Evolutionary conservation across 2,113 vertebrate species (phyloP).

Genomic region (Crotalus horridus): DNA sequence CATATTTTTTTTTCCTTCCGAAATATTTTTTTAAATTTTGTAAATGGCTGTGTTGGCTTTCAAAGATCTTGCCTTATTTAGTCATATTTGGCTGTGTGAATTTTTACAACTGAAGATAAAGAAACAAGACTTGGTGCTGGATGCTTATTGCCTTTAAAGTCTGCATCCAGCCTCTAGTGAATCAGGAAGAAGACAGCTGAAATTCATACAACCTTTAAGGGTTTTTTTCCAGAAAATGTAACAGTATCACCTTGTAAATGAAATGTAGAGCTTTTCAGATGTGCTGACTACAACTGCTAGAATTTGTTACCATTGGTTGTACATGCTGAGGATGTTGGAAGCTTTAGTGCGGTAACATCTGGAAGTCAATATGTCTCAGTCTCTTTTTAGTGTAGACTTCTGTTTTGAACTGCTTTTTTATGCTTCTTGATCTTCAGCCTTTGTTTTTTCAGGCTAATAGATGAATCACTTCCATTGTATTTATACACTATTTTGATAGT

Average conservation of each 20-base stretch:
- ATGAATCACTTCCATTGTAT: neutral
- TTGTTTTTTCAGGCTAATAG: neutral
- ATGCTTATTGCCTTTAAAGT: neutral
- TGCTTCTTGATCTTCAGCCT: neutral
- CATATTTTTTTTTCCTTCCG: neutral
- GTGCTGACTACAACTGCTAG: neutral
- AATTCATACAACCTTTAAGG: neutral
- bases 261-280: neutral
- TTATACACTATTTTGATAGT: neutral
- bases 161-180: neutral
- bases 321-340: neutral
- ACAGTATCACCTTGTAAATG: neutral
- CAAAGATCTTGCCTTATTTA: slow-evolving; percentile 22
- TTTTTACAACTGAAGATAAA: slow-evolving; percentile 21
- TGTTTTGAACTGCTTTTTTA: neutral
- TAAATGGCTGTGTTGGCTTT: neutral
- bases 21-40: neutral
- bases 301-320: neutral
- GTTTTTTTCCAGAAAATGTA: too few species aligned
- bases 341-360: neutral
- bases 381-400: neutral
- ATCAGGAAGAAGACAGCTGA: neutral
- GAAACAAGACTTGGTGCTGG: neutral
- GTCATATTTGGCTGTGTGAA: neutral
- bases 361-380: neutral